Evolutionary conservation across 1,140 invertebrate genomes (phyloP).

Genomic region (Caenorhabditis elegans): WBcel235 BX284606.5:904001-904500

Average conservation of each 20-base stretch:
- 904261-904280: constrained; percentile 25
- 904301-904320: no score
- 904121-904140: no score
- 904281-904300: not conserved
- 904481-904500: no score
- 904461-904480: no score
- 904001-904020: no score
- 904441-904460: not conserved
- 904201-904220: not conserved
- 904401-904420: not conserved
- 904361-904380: not conserved
- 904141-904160: no score
- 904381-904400: constrained; percentile 6
- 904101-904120: no score
- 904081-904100: no score
- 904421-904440: not conserved
- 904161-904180: no score
- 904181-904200: not conserved
- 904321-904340: not conserved
- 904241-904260: constrained; percentile 6
- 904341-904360: not conserved
- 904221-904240: not conserved
- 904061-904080: no score
- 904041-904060: no score
- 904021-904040: no score